A percentile compares a stretch with the other conserved stretches of the same genome.
Evolutionary conservation across 2,113 vertebrate genomes (phyloP).

Genomic region (Addax nasomaculatus): DNA sequence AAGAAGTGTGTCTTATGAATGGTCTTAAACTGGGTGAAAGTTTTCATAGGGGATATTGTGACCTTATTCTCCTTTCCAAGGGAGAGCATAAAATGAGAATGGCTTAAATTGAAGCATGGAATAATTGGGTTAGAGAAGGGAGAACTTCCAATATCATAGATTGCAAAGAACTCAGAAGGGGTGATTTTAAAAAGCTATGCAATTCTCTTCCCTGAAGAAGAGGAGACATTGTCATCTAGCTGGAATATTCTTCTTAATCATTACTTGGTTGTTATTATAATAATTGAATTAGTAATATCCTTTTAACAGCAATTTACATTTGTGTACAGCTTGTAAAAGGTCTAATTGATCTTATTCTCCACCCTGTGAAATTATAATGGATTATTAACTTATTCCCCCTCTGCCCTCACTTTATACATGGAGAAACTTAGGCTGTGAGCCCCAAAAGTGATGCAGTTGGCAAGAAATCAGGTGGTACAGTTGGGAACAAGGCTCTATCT

Average conservation of each 20-base stretch:
- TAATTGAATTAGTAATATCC: constrained; percentile 52
- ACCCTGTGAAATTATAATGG: constrained; percentile 43
- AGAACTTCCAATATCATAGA: constrained; percentile 33
- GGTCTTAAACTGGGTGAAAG: constrained; percentile 45
- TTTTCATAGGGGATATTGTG: constrained; percentile 34
- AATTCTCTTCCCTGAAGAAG: neutral
- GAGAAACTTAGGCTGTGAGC: constrained; percentile 3
- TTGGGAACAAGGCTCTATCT: neutral
- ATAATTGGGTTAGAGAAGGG: constrained; percentile 40
- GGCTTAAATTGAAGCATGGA: constrained; percentile 20
- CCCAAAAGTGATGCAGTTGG: neutral
- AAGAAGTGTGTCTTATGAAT: constrained; percentile 32
- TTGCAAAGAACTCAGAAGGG: neutral
- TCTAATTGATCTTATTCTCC: constrained; percentile 17
- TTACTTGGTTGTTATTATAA: constrained; percentile 9
- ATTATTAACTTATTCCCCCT: constrained; percentile 3
- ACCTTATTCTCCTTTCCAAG: constrained; percentile 55
- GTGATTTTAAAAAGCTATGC: neutral
- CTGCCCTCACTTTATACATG: neutral
- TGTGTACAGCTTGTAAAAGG: constrained; percentile 34
- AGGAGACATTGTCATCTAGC: neutral
- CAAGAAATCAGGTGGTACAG: constrained; percentile 23
- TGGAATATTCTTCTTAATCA: neutral
- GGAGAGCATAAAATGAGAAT: constrained; percentile 47
- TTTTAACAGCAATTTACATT: constrained; percentile 52